Base-by-base conservation (phyloP, 2,797 vertebrate genomes). In the Rhinichthys osculus region DNA sequence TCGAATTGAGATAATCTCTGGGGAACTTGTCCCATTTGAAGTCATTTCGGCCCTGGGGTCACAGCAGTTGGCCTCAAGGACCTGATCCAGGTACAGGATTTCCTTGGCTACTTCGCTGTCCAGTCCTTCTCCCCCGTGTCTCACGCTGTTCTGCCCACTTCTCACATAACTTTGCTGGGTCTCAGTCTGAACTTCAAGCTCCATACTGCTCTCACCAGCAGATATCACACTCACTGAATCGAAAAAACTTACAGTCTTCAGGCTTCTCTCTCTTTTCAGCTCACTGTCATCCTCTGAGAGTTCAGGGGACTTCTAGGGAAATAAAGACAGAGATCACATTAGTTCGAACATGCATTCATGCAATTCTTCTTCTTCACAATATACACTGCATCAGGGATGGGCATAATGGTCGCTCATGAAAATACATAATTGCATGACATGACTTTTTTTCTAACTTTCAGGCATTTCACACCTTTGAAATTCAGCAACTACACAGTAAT, bases 21-120 rank as follows among this genome's bases (percentile, higher is more conserved):
- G 95, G 90, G 93, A 96, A 54, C 89, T 94, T 10, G 93, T 93
- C 85, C 96, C 97, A 85, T 98, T 99, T 86, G 96, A 96, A 40
- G 97, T 92, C 38, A 93, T 96, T 81, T 98, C 97, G 50, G 94
- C 89, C 78, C 94, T 92, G 70, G 90, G 92, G 83, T 97, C 96
- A 0, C 95, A 96, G 89, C 95, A 96, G 86, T 96, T 97, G 91
- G 97, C 98, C 72, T 99, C 98, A 81, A 99, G 92, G 42, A 99
- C 97, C 93, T 99, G 97, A 87, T 99, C 97, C 92, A 98, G 92
- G 93, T 98, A 99, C 47, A 95, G 94, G 90, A 98, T 99, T 94
- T 99, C 97, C 95, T 97, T 95, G 91, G 96, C 96, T 88, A 97
- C 96, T 54, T 98, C 98, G 19, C 93, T 96, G 88, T 99, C 97